Evolutionary conservation across 2,888 invertebrate species (phyloP).

Genomic region (Conomelus anceps): DNA sequence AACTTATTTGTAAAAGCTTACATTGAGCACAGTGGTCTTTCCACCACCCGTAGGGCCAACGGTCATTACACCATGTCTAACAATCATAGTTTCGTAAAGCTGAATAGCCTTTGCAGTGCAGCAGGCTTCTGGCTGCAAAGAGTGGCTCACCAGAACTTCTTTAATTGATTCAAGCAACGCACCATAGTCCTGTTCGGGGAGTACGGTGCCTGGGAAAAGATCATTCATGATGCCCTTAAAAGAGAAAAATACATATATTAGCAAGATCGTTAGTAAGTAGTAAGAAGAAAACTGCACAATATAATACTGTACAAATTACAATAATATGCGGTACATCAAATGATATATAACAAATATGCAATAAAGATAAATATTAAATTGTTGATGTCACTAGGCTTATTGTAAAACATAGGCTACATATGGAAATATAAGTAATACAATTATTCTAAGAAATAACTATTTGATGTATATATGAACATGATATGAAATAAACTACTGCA

Average conservation of each 20-base stretch:
- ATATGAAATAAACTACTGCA: no score
- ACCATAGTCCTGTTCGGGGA: constrained; percentile 75
- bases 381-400: no score
- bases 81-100: constrained; percentile 83
- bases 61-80: constrained; percentile 87
- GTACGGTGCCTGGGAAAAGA: constrained; percentile 73
- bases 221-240: constrained; percentile 75
- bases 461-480: no score
- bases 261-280: no score
- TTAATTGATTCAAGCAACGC: constrained; percentile 58
- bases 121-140: constrained; percentile 58
- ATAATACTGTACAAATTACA: no score
- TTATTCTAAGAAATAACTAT: no score
- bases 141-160: constrained; percentile 49
- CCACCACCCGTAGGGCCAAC: constrained; percentile 87
- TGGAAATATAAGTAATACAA: no score
- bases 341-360: no score
- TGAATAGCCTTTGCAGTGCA: constrained; percentile 74
- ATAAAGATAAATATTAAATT: no score
- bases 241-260: constrained; percentile 7
- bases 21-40: constrained; percentile 68
- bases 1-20: constrained; percentile 43
- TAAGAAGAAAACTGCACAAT: no score
- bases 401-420: no score
- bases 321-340: no score